Evolutionary conservation across 2,113 vertebrate genomes (phyloP), one percentile per base, ranked within the genome.

Genomic region (Scopus umbretta): DNA sequence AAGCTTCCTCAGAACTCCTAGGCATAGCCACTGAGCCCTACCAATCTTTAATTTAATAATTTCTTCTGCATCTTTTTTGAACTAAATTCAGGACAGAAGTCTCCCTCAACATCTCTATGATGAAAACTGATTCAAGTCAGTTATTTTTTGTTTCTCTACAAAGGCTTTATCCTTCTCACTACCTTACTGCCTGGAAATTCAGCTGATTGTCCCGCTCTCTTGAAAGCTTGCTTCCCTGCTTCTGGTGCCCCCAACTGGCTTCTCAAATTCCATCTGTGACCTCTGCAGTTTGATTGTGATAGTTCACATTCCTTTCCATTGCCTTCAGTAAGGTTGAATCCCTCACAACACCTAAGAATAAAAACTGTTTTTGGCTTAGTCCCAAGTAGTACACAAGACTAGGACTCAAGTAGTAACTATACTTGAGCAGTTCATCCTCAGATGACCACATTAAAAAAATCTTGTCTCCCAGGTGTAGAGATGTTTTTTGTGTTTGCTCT

Each of bases 261-360:
- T 94, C 87, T 66, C 62, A 90, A 78, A 94, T 92, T 91, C 80
- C 70, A 81, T 38, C 68, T 86, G 75, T 93, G 88, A 94, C 52
- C 90, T 89, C 68, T 78, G 59, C 63, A 92, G 73, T 55, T 93
- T 55, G 22, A 63, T 83, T 86, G 36, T 52, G 66, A 92, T 72
- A 84, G 66, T 89, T 87, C 78, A 85, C 66, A 66, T 78, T 89
- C 53, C 80, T 94, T 93, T 80, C 75, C 32, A n/a, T 1, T 92
- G 87, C 89, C 71, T 76, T 88, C 89, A 52, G 30, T 40, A 80
- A 58, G 36, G 70, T 4, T 75, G 40, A 94, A 88, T 61, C 59
- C 43, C 16, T 92, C 81, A 82, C 19, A 87, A 73, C 7, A 63
- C 21, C 2, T 21, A 49, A 8, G 30, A 95, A 52, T 55, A 89